Percentiles rank a stretch among this genome's conserved stretches.
Evolutionary conservation across 1,140 invertebrate genomes (phyloP).

Genomic region (Drosophila gunungcola): DNA sequence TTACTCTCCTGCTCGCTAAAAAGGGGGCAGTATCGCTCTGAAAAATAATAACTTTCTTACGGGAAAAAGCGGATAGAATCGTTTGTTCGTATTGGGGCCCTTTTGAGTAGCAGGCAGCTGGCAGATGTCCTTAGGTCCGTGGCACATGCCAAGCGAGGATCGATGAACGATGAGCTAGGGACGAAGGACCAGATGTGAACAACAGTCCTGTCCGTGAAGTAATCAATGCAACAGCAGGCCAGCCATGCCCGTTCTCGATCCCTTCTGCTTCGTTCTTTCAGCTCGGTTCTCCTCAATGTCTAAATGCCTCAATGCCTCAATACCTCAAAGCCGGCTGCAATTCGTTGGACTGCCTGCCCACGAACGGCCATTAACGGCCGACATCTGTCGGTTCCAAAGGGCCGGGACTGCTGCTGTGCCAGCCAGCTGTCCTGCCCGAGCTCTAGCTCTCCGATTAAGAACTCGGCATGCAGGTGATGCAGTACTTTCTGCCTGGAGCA

Average conservation of each 20-base stretch:
- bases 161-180: conserved; percentile 14
- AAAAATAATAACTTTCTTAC: neutral
- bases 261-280: conserved; percentile 10
- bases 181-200: conserved; percentile 37
- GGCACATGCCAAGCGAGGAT: conserved; percentile 36
- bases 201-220: conserved; percentile 7
- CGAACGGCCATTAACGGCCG: conserved; percentile 21
- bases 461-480: conserved; percentile 36
- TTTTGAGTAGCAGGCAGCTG: conserved; percentile 24
- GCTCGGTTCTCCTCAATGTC: conserved; percentile 10
- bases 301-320: neutral
- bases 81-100: conserved; percentile 20
- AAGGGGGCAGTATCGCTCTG: neutral
- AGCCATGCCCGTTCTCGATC: conserved; percentile 9
- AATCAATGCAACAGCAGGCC: conserved; percentile 66
- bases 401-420: conserved; percentile 11
- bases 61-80: conserved; percentile 9
- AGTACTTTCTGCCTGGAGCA: conserved; percentile 25
- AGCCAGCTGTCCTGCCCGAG: conserved; percentile 36
- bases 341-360: conserved; percentile 36
- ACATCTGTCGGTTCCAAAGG: conserved; percentile 36
- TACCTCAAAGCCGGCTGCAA: conserved; percentile 33
- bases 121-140: conserved; percentile 23
- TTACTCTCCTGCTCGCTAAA: neutral
- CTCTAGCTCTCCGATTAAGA: conserved; percentile 22